Conservation (phyloP, 2,113 vertebrate species). For the cat (Felis catus) region F.catus_Fca126_mat1.0 CM031419.1:25743001-25743500, state of each 20-base stretch:
- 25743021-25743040: not conserved
- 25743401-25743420: not conserved
- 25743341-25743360: not conserved
- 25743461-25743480: not conserved
- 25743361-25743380: not conserved
- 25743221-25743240: not conserved
- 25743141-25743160: not conserved
- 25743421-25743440: not conserved
- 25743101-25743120: not conserved
- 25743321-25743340: not conserved
- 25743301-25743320: not conserved
- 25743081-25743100: not conserved
- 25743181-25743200: not conserved
- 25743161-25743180: not conserved
- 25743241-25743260: accelerated
- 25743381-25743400: not conserved
- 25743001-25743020: constrained; percentile 46
- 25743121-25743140: not conserved
- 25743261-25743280: not conserved
- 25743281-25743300: not conserved
- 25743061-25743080: not conserved
- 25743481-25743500: accelerated
- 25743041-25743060: not conserved
- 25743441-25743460: not conserved
- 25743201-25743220: not conserved